Evolutionary conservation across 2,888 invertebrate species (phyloP).

Genomic region (Sussaba pulchella): DNA sequence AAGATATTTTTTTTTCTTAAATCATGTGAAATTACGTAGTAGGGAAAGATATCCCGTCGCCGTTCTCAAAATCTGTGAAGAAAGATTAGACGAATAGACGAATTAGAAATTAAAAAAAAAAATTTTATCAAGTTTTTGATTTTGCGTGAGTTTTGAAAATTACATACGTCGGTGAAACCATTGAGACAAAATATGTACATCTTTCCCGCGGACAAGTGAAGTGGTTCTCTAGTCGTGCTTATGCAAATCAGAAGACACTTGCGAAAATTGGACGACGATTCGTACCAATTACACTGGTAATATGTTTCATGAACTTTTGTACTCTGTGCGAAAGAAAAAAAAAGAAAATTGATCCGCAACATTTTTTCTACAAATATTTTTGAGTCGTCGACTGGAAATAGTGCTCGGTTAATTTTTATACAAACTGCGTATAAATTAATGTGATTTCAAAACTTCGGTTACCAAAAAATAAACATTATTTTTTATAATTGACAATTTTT

Average conservation of each 20-base stretch:
- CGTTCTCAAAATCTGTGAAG: constrained; percentile 63
- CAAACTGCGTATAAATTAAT: too few relatives aligned
- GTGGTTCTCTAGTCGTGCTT: constrained; percentile 85
- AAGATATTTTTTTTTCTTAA: too few relatives aligned
- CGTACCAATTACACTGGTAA: constrained; percentile 86
- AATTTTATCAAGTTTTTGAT: not conserved
- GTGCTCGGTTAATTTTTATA: not conserved
- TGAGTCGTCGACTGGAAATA: not conserved
- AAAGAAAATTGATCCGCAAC: not conserved
- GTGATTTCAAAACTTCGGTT: too few relatives aligned
- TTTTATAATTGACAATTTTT: not conserved
- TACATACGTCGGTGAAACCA: constrained; percentile 84
- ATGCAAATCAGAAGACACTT: constrained; percentile 85
- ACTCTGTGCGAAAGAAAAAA: constrained; percentile 75
- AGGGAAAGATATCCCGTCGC: constrained; percentile 69
- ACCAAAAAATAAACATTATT: not conserved
- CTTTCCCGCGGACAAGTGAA: constrained; percentile 86
- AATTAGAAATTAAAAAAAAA: not conserved
- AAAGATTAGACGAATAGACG: not conserved
- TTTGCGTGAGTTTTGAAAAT: not conserved
- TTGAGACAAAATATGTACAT: constrained; percentile 85
- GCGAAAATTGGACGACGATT: constrained; percentile 85
- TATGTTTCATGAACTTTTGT: constrained; percentile 85
- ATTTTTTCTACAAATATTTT: not conserved
- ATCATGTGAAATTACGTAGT: constrained; percentile 61